Evolutionary conservation across 2,888 invertebrate genomes (phyloP), one percentile per base, ranked within the genome.

Genomic region (Brachypalpus laphriformis): DNA sequence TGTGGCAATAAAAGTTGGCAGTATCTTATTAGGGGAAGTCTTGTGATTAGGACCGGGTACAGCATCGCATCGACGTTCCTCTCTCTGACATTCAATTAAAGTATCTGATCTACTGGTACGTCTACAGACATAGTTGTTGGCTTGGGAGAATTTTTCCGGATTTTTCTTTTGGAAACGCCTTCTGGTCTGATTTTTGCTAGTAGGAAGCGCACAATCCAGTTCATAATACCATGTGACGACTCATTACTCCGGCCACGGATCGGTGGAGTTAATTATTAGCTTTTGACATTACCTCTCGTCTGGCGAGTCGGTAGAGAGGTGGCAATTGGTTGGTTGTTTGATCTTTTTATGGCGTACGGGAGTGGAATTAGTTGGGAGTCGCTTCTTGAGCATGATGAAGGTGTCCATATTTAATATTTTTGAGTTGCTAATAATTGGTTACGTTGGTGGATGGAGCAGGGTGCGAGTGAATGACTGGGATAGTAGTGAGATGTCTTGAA

Each of bases 21-120:
- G 81, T 85, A 85, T 85, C 85, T 85, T 85, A 85, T 85, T 85
- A 85, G 85, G 75, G 81, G 81, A 85, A 83, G 81, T 75, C 81
- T 81, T 71, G 81, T 80, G 85, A 85, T 85, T 85, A 85, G 71
- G 66, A 71, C 56, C n/a, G n/a, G n/a, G 45, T 16, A 20, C 31
- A 59, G 40, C 47, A 25, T 4, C 25, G 25, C 20, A 25, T 47
- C 16, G 22, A 45, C 54, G 31, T 18, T 61, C 45, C 8, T 66
- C 56, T 18, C 54, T 54, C 71, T 81, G 81, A 81, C 80, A 81
- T 85, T 85, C 85, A 85, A 85, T 85, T 85, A 85, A 81, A 85
- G 65, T 76, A 85, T 85, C 80, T 85, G 85, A 85, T 81, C 81
- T 45, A 71, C 54, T 49, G 63, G 59, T 63, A 31, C 34, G 37